Base-by-base conservation (phyloP, 2,797 vertebrate genomes). In the Petrocephalus sullivani region DNA sequence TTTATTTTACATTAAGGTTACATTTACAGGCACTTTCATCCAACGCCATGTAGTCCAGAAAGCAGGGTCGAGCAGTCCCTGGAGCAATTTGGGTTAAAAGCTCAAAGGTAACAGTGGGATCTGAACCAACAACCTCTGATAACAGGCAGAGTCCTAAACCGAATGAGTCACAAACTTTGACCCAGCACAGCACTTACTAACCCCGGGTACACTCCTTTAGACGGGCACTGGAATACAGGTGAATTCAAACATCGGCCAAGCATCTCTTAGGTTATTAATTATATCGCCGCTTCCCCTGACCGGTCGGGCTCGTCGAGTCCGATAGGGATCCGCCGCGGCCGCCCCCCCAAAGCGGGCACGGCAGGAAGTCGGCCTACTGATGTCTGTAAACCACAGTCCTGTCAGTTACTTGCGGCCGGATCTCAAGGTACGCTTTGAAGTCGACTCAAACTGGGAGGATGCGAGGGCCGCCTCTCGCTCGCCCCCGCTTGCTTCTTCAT, bases 381-480 rank as follows among this genome's bases (percentile, higher is more conserved):
- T 60, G 33, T 86, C 85, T 54, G 57, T n/a, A 21, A 12, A 19
- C 84, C 23, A 0, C 14, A 28, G 60, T 54, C n/a, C 81, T 78
- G 90, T 87, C 87, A 67, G 81, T 89, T 91, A 87, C 87, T 71
- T 37, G 51, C 88, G 61, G 61, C 90, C 81, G 90, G 89, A 92
- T 93, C 90, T 92, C 91, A 92, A 60, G 87, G 82, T 87, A 37
- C 89, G 56, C 90, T 93, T 92, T 94, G 91, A 95, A 94, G 93
- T 92, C 12, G 37, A 83, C 51, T 21, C 75, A 90, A 90, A 90
- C 3, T 46, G 90, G 90, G 19, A 86, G 91, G 93, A 57, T 21
- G 21, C n/a, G 21, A 23, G 9, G 23, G 53, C 51, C 12, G 21
- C 83, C 51, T 56, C 19, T 51, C 28, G 12, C 78, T 85, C 83